Evolutionary conservation across 2,797 vertebrate species (phyloP).

Genomic region (Nannoperca obscura): DNA sequence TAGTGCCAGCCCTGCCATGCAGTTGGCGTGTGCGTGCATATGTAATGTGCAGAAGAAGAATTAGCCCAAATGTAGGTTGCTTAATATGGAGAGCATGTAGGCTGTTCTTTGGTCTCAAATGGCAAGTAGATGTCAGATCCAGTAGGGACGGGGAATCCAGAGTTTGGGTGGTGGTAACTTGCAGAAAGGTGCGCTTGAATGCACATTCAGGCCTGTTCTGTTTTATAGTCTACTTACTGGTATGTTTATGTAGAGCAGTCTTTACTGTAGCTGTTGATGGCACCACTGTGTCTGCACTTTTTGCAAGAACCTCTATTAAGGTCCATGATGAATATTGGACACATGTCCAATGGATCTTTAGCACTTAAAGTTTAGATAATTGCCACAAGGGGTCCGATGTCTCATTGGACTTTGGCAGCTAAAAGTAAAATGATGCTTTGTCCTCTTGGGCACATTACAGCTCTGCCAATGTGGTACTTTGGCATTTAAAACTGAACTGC

Average conservation of each 20-base stretch:
- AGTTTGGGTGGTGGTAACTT: conserved; percentile 11
- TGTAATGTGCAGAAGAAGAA: conserved; percentile 68
- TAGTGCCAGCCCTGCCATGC: conserved; percentile 59
- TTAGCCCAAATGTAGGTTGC: conserved; percentile 72
- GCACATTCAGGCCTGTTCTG: background rate
- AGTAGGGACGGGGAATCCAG: background rate
- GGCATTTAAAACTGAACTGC: background rate
- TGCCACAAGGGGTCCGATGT: background rate
- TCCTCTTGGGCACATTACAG: too few species aligned
- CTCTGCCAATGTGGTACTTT: background rate
- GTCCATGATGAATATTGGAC: conserved; percentile 1
- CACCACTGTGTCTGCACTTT: background rate
- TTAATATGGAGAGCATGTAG: conserved; percentile 42
- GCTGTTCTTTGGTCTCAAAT: conserved; percentile 13
- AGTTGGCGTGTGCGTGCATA: conserved; percentile 58
- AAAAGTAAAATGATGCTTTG: background rate
- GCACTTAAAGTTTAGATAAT: background rate
- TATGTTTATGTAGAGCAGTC: background rate
- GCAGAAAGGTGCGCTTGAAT: background rate
- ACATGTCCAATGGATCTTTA: background rate
- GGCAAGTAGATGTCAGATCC: conserved; percentile 39
- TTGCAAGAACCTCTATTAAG: background rate
- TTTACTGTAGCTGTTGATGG: background rate
- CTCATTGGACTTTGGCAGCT: conserved; percentile 8
- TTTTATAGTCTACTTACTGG: background rate